Conservation (phyloP, 2,888 invertebrate genomes). For the Plusia festucae region DNA sequence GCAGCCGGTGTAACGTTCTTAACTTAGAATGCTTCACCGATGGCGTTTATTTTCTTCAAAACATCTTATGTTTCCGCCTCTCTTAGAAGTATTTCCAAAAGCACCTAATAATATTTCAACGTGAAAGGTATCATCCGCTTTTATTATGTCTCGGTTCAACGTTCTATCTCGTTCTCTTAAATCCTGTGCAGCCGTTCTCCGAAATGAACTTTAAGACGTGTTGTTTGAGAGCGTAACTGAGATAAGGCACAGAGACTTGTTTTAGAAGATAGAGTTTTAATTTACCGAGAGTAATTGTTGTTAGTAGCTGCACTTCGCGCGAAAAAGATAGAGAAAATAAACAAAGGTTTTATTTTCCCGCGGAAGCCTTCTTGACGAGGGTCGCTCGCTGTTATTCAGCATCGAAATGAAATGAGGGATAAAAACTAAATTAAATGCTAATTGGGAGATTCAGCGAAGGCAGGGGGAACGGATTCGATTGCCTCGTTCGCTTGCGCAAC, state of each 20-base stretch:
- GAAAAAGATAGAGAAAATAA: slow-evolving; percentile 80
- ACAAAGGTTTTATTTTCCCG: slow-evolving; percentile 79
- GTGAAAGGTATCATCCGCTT: slow-evolving; percentile 40
- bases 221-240: slow-evolving; percentile 50
- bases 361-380: slow-evolving; percentile 82
- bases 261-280: slow-evolving; percentile 77
- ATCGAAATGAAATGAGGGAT: slow-evolving; percentile 83
- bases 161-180: slow-evolving; percentile 41
- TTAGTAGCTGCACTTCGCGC: slow-evolving; percentile 74
- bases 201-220: slow-evolving; percentile 47
- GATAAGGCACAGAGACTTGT: slow-evolving; percentile 75
- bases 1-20: slow-evolving; percentile 64
- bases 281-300: slow-evolving; percentile 77
- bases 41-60: slow-evolving; percentile 63
- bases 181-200: slow-evolving; percentile 43
- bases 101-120: slow-evolving; percentile 42
- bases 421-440: slow-evolving; percentile 86
- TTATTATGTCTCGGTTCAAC: slow-evolving; percentile 41
- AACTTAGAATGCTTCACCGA: slow-evolving; percentile 64
- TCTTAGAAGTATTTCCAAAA: slow-evolving; percentile 43
- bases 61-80: slow-evolving; percentile 42
- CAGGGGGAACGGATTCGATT: slow-evolving; percentile 67
- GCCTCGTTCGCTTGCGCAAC: slow-evolving; percentile 68
- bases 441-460: slow-evolving; percentile 79
- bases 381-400: slow-evolving; percentile 79